Evolutionary conservation across 2,888 invertebrate genomes (phyloP).

Genomic region (Thysanoteuthis rhombus): DNA sequence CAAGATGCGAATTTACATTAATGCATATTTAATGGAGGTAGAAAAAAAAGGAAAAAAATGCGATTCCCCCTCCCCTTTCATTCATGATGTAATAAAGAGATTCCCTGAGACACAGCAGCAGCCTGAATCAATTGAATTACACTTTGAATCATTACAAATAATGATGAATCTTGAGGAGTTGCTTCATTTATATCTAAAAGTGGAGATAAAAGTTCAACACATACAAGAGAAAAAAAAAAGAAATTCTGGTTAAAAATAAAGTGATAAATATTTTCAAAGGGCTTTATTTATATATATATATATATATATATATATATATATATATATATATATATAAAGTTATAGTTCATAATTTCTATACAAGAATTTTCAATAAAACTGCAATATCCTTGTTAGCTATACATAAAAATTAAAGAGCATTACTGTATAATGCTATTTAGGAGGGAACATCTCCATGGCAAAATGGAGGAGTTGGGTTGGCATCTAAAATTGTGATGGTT

Average conservation of each 20-base stretch:
- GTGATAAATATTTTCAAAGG: too few relatives aligned
- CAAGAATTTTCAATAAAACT: too few relatives aligned
- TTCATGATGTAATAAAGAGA: neutral
- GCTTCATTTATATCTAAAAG: neutral
- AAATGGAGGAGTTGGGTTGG: neutral
- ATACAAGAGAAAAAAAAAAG: neutral
- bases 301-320: neutral
- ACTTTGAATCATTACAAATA: neutral
- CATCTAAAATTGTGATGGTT: neutral
- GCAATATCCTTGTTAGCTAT: too few relatives aligned
- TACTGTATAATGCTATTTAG: neutral
- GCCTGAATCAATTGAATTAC: neutral
- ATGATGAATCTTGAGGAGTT: neutral
- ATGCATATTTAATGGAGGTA: too few relatives aligned
- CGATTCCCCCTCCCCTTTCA: neutral
- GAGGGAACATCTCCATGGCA: neutral
- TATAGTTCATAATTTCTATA: too few relatives aligned
- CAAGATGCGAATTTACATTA: too few relatives aligned
- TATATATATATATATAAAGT: neutral
- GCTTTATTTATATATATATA: neutral
- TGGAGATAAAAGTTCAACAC: too few relatives aligned
- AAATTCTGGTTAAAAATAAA: neutral
- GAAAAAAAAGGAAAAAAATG: too few relatives aligned
- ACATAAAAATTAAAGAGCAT: neutral
- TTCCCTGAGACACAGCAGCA: neutral